A percentile compares a stretch with the other conserved stretches of the same genome.
These are phyloP conservation scores for Agrypnus murinus DNA, from an alignment of 2,888 invertebrate genomes.

Conservation along the genomic window DNA sequence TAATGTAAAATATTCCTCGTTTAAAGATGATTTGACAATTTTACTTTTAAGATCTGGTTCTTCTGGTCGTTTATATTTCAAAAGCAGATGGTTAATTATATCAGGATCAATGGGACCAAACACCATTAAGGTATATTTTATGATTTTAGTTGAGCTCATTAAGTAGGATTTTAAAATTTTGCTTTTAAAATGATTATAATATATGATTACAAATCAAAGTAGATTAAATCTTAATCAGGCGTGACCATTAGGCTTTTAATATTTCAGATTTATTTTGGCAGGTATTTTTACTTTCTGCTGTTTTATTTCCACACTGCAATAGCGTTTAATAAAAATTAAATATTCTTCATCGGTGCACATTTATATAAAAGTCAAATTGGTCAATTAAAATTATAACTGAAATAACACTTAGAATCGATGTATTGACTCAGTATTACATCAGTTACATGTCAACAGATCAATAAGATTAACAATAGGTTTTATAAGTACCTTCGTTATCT, in stretches of 20 bases:
- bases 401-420: too few species aligned
- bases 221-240: slow-evolving; percentile 18
- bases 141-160: slow-evolving; percentile 5
- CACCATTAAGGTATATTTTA: slow-evolving; percentile 3
- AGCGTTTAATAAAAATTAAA: too few species aligned
- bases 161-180: slow-evolving; percentile 1
- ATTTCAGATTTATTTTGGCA: slow-evolving; percentile 16
- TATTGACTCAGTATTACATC: too few species aligned
- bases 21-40: background rate
- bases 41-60: background rate
- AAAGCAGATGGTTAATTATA: slow-evolving; percentile 2
- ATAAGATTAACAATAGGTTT: too few species aligned
- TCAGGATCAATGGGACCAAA: slow-evolving; percentile 3
- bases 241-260: slow-evolving; percentile 11
- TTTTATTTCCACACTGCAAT: too few species aligned
- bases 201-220: slow-evolving; percentile 6
- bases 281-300: background rate
- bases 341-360: too few species aligned
- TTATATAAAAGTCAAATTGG: too few species aligned
- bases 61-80: background rate
- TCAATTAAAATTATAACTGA: too few species aligned
- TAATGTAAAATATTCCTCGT: too few species aligned
- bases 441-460: too few species aligned
- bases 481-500: too few species aligned
- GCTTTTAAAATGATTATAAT: background rate